Conservation (phyloP, 35 echinoderm and acorn worm genomes). For the Amphiura filiformis region DNA sequence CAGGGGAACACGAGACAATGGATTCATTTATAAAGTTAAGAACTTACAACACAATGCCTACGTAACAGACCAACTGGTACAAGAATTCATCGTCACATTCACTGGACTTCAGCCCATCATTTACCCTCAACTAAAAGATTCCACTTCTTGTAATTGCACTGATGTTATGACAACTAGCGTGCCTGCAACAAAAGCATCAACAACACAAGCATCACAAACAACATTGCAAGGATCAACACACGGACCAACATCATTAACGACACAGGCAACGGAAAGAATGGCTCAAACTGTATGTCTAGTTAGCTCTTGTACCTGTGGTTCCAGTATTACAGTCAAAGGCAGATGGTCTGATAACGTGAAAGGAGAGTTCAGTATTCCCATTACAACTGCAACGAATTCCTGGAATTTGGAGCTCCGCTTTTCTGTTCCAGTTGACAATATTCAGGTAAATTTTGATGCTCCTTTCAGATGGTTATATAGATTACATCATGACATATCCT, state of each 20-base stretch:
- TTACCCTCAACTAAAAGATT: not conserved
- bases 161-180: not conserved
- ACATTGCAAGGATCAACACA: not conserved
- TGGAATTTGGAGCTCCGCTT: no score
- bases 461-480: no score
- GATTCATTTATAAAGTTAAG: not conserved
- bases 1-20: not conserved
- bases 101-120: not conserved
- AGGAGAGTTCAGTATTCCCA: no score
- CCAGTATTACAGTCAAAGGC: no score
- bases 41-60: not conserved
- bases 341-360: no score
- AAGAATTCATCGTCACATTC: not conserved
- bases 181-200: not conserved
- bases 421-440: no score
- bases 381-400: no score
- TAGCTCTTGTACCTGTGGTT: not conserved
- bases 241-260: no score
- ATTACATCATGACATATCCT: no score
- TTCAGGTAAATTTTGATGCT: no score
- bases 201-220: not conserved
- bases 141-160: not conserved
- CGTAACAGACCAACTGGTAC: not conserved
- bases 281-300: no score
- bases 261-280: no score